Evolutionary conservation across 2,797 vertebrate genomes (phyloP), one percentile per base, ranked within the genome.

Genomic region (Telmatherina bonti): DNA sequence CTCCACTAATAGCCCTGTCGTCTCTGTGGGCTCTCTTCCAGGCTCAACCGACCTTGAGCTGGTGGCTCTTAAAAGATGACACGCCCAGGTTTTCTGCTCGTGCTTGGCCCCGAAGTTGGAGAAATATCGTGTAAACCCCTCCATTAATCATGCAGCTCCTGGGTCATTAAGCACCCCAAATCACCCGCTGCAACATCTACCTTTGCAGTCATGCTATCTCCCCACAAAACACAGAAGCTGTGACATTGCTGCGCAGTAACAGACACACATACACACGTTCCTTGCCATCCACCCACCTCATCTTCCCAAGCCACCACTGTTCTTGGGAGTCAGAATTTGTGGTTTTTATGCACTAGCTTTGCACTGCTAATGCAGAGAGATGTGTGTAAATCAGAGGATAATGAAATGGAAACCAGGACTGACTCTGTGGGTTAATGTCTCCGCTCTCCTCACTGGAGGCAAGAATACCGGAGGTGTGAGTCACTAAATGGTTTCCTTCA

Each of bases 1-100:
- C 68, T 84, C 84, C 84, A 85, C 87, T 92, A 91, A 92, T 89
- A 89, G 89, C 82, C 70, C 78, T 70, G 81, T 85, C 67, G 88
- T 87, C 89, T 88, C 88, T 68, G 79, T 29, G 82, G 92, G 82
- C 86, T 88, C 66, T 78, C 75, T 74, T 79, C 84, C 85, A 82
- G 83, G 87, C 82, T 86, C 31, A 29, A 72, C 79, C 41, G 88
- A 92, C 91, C 92, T 91, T 92, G 89, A 91, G 82, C 61, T 0
- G 33, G 71, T 67, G 63, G 81, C 74, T 84, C 76, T 87, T 87
- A 85, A 89, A 84, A 87, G 85, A 90, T 85, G 88, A 76, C 83
- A 54, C 56, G 70, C 67, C 38, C 73, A 30, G 70, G 71, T 64
- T 81, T 79, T 80, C 71, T 49, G 58, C 67, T 67, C n/a, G 11